Evolutionary conservation across 2,797 vertebrate species (phyloP), one percentile per base, ranked within the genome.

Genomic region (Glossophaga mutica): DNA sequence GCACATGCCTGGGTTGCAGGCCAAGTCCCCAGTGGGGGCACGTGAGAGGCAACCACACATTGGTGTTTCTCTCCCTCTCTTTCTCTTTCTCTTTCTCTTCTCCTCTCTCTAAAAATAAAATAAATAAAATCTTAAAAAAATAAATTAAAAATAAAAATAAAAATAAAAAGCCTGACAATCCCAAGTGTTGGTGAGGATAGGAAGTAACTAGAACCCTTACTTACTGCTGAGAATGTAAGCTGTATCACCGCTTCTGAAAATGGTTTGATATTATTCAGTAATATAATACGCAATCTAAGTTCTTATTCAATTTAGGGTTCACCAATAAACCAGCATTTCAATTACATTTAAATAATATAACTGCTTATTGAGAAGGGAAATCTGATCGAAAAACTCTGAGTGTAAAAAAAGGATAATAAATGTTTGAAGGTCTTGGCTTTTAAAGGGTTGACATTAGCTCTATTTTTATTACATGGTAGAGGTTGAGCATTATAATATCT

Each of bases 371-470:
- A 81, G 12, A 87, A 22, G 18, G 26, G 19, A 50, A 83, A 73
- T 48, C 71, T 94, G 46, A 85, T 68, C 34, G 39, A 83, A 96
- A 76, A 84, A 90, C 48, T 26, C 10, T 57, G 32, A 89, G 59
- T 67, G 2, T 85, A n/a, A 46, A 81, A 79, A 76, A 67, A 32
- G 5, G 26, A 65, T 76, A 74, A 73, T 81, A 50, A 68, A 21
- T 85, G 79, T 77, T 86, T 91, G 37, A 94, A 83, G 37, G 16
- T 24, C 3, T 92, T 96, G 12, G 18, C 24, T 83, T 62, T 96
- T 94, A 94, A 84, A 89, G 21, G 62, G 32, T 78, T 39, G 44
- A 22, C 81, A 62, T 78, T 89, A 93, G 14, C 44, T 91, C 48
- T 95, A 29, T 77, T 92, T 76, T 82, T 86, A 70, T 89, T 65